Evolutionary conservation across 2,888 invertebrate genomes (phyloP).

Genomic region (Hedya salicella): DNA sequence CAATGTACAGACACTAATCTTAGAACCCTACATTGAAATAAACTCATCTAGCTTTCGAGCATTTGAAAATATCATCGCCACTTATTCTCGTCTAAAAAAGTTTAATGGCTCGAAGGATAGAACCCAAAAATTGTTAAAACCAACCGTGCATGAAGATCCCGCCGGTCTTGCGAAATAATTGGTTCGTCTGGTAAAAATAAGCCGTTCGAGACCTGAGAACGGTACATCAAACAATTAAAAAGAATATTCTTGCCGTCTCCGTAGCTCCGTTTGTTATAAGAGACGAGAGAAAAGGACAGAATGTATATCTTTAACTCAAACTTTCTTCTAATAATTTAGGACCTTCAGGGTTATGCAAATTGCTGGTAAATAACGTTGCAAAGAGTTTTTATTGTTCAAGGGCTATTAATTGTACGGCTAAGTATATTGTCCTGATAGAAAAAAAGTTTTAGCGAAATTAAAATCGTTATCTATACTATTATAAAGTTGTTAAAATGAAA

Average conservation of each 20-base stretch:
- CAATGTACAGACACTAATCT: too few relatives aligned
- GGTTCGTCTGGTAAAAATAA: conserved; percentile 35
- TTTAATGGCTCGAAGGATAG: conserved; percentile 8
- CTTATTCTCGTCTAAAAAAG: conserved; percentile 10
- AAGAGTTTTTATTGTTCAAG: conserved; percentile 17
- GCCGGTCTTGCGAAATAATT: conserved; percentile 47
- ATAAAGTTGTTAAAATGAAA: too few relatives aligned
- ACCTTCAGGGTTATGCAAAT: conserved; percentile 31
- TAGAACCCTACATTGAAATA: too few relatives aligned
- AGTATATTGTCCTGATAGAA: conserved; percentile 14
- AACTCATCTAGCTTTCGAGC: neutral
- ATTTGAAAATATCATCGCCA: conserved; percentile 2
- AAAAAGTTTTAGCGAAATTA: neutral
- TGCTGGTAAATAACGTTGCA: conserved; percentile 15
- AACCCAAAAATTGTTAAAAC: neutral
- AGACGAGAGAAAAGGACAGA: conserved; percentile 3
- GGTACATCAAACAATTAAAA: neutral
- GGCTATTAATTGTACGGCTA: conserved; percentile 9
- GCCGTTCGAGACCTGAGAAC: neutral
- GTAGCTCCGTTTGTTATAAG: neutral
- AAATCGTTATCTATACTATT: neutral
- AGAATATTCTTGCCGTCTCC: conserved; percentile 12
- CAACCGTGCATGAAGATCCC: conserved; percentile 8
- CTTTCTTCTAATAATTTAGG: neutral
- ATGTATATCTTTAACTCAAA: neutral